Evolutionary conservation across 1,140 invertebrate genomes (phyloP).

Genomic region (Ctenoplectra terminalis): DNA sequence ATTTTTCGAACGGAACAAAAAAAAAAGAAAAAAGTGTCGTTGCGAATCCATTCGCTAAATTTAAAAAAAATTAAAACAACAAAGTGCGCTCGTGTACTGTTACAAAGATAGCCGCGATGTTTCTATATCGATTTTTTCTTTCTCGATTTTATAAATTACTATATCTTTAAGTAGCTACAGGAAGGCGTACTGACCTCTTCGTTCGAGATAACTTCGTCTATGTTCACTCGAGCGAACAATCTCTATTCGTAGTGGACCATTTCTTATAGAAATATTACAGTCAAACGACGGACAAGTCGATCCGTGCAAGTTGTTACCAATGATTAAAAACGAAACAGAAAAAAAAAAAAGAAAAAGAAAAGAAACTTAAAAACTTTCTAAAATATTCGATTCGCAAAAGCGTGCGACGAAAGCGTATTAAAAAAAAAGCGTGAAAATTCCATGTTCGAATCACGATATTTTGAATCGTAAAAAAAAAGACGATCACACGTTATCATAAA

Average conservation of each 20-base stretch:
- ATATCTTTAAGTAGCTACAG: slow-evolving; percentile 31
- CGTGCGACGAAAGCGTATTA: neutral
- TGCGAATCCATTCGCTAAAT: neutral
- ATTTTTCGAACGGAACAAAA: neutral
- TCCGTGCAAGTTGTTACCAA: neutral
- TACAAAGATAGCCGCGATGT: neutral
- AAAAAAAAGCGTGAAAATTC: neutral
- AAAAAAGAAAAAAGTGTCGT: too few relatives aligned
- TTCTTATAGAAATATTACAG: slow-evolving; percentile 32
- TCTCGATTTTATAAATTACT: slow-evolving; percentile 24
- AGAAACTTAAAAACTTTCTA: neutral
- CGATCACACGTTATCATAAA: neutral
- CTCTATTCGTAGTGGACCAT: slow-evolving; percentile 23
- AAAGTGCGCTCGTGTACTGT: neutral
- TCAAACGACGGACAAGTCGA: slow-evolving; percentile 10
- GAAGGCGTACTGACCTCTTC: slow-evolving; percentile 21
- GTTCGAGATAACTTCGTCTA: slow-evolving; percentile 18
- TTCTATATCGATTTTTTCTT: neutral
- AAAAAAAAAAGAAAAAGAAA: neutral
- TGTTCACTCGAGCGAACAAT: slow-evolving; percentile 1
- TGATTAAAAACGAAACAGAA: neutral
- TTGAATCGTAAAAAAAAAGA: neutral
- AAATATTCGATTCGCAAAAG: neutral
- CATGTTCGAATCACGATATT: too few relatives aligned
- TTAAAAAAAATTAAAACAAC: slow-evolving; percentile 10